These are phyloP conservation scores for Paramormyrops kingsleyae DNA, from an alignment of 2,113 vertebrate genomes.

Conservation along the genomic window DNA sequence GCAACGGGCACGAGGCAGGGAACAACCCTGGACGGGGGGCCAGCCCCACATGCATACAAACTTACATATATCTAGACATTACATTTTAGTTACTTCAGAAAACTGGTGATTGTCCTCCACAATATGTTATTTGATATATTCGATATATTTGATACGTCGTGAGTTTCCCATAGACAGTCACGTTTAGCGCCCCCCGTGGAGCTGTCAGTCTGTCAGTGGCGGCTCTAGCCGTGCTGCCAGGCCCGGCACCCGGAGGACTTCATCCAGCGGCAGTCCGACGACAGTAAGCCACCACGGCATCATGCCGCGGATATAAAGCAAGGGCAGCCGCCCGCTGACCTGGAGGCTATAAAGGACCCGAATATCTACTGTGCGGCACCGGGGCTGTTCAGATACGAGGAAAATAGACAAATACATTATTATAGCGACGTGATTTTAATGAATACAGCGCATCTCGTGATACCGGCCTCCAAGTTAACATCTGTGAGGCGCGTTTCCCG, in stretches of 20 bases:
- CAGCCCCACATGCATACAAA: too few species aligned
- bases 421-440: neutral
- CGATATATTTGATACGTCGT: neutral
- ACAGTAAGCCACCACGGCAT: constrained; percentile 65
- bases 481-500: constrained; percentile 50
- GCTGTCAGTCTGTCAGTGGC: constrained; percentile 68
- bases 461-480: constrained; percentile 47
- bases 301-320: constrained; percentile 62
- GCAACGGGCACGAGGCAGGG: too few species aligned
- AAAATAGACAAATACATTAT: neutral
- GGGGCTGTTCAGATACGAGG: neutral
- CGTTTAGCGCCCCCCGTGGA: neutral
- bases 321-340: neutral
- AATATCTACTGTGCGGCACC: neutral
- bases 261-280: constrained; percentile 60
- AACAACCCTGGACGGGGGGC: too few species aligned
- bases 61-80: neutral
- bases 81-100: neutral
- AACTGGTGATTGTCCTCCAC: neutral
- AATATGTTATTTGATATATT: neutral
- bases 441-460: constrained; percentile 10
- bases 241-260: constrained; percentile 65
- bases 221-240: constrained; percentile 57
- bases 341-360: neutral
- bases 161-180: neutral